Percentiles rank a stretch among this genome's conserved stretches.
These are phyloP conservation scores for Oreohelix idahoensis DNA, from an alignment of 1,140 invertebrate species.

Conservation along the genomic window DNA sequence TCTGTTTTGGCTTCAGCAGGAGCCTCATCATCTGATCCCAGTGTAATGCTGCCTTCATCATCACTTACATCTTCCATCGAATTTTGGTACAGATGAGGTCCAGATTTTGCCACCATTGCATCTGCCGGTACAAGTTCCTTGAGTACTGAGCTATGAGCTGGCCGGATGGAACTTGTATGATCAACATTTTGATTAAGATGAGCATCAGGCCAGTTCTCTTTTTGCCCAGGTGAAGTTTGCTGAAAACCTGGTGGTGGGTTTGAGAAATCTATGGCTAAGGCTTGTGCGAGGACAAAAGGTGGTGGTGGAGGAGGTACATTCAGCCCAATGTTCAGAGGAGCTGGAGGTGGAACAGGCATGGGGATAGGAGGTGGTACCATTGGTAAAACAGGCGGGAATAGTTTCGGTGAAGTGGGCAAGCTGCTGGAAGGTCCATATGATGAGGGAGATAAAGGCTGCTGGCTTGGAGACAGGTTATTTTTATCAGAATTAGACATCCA, in stretches of 20 bases:
- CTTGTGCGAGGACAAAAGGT: conserved; percentile 13
- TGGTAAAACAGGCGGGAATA: conserved; percentile 15
- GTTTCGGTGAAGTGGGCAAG: not conserved
- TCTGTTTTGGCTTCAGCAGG: conserved; percentile 24
- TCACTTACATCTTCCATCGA: conserved; percentile 29
- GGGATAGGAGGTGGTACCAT: conserved; percentile 37
- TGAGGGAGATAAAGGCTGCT: conserved; percentile 1
- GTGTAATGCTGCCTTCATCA: not conserved
- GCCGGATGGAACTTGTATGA: conserved; percentile 13
- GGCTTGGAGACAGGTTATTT: not conserved
- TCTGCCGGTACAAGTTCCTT: conserved; percentile 47
- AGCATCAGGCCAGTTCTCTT: conserved; percentile 46
- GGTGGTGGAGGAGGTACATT: conserved; percentile 40
- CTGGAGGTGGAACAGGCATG: conserved; percentile 38
- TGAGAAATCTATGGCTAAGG: not conserved
- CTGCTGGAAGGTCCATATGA: not conserved
- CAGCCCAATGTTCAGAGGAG: conserved; percentile 7
- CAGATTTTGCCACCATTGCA: not conserved
- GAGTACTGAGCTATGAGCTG: conserved; percentile 47
- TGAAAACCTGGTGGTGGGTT: conserved; percentile 32
- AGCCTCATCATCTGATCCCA: conserved; percentile 1
- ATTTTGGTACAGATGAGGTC: conserved; percentile 25
- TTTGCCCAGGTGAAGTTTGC: conserved; percentile 43
- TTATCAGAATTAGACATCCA: conserved; percentile 56
- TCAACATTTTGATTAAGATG: not conserved